Conservation (phyloP, 2,888 invertebrate genomes). For the Pteria penguin region DNA sequence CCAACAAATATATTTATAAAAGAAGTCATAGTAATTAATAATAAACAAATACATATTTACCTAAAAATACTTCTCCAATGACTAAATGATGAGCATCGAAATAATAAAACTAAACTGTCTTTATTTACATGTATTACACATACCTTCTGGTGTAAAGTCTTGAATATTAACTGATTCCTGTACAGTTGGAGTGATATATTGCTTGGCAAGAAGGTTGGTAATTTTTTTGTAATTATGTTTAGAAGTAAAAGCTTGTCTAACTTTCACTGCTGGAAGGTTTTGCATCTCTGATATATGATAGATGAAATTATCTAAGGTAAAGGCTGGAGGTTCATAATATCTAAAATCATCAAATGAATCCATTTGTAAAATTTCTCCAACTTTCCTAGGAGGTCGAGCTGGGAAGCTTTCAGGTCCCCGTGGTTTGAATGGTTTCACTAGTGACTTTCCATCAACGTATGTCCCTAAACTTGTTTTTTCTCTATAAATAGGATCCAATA, state of each 20-base stretch:
- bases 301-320: conserved; percentile 76
- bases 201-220: conserved; percentile 69
- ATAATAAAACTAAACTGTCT: too few species aligned
- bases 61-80: too few species aligned
- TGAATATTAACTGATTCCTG: conserved; percentile 46
- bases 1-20: too few species aligned
- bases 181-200: conserved; percentile 44
- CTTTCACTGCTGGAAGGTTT: conserved; percentile 63
- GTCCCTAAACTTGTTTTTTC: conserved; percentile 68
- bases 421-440: conserved; percentile 71
- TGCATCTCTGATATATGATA: conserved; percentile 65
- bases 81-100: too few species aligned
- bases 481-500: conserved; percentile 67
- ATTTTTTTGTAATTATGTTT: conserved; percentile 74
- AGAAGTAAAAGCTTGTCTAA: conserved; percentile 68
- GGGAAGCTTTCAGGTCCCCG: conserved; percentile 74
- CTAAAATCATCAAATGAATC: conserved; percentile 67
- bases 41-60: too few species aligned
- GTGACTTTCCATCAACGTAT: conserved; percentile 72
- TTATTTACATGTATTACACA: too few species aligned
- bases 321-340: conserved; percentile 68
- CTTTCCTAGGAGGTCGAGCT: conserved; percentile 59
- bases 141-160: conserved; percentile 64
- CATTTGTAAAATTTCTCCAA: conserved; percentile 61
- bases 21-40: too few species aligned